Conservation (phyloP, 1,140 invertebrate genomes). For the Drosophila ironensis region DNA sequence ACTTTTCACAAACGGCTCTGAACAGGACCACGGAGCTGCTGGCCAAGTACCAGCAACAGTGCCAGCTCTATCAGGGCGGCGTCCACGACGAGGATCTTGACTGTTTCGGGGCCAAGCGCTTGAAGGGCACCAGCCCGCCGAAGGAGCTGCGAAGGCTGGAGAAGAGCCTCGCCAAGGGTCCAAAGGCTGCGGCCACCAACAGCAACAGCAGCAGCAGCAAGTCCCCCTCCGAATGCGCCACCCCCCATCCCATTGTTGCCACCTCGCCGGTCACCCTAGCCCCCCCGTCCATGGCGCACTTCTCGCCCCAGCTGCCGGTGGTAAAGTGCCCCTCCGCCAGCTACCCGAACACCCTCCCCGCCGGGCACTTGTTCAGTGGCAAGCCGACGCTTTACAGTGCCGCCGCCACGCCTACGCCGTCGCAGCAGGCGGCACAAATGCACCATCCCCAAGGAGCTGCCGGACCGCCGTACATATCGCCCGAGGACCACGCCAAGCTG, state of each 20-base stretch:
- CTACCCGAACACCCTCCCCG: conserved; percentile 25
- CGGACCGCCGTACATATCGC: conserved; percentile 58
- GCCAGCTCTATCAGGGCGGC: conserved; percentile 69
- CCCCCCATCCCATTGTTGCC: conserved; percentile 43
- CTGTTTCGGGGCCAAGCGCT: conserved; percentile 48
- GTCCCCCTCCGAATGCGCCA: conserved; percentile 47
- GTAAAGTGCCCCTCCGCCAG: conserved; percentile 59
- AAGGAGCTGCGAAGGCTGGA: conserved; percentile 76
- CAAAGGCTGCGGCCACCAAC: conserved; percentile 29
- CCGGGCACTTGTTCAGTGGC: conserved; percentile 40
- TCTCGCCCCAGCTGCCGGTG: conserved; percentile 59
- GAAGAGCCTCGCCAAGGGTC: conserved; percentile 63
- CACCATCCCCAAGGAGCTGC: conserved; percentile 13
- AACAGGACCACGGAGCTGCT: conserved; percentile 76
- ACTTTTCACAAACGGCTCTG: conserved; percentile 78
- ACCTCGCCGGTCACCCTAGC: conserved; percentile 56
- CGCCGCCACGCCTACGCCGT: conserved; percentile 52
- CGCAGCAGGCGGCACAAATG: conserved; percentile 55
- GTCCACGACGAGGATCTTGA: conserved; percentile 53
- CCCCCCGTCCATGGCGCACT: conserved; percentile 52
- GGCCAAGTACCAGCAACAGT: conserved; percentile 81
- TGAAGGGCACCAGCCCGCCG: conserved; percentile 49
- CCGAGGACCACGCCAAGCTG: conserved; percentile 74
- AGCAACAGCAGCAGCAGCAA: conserved; percentile 43
- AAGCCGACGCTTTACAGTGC: conserved; percentile 56